A percentile compares a stretch with the other conserved stretches of the same genome.
phyloP scores from a whole-genome alignment of 2,797 vertebrate genomes.

The Bovichtus variegatus region DNA sequence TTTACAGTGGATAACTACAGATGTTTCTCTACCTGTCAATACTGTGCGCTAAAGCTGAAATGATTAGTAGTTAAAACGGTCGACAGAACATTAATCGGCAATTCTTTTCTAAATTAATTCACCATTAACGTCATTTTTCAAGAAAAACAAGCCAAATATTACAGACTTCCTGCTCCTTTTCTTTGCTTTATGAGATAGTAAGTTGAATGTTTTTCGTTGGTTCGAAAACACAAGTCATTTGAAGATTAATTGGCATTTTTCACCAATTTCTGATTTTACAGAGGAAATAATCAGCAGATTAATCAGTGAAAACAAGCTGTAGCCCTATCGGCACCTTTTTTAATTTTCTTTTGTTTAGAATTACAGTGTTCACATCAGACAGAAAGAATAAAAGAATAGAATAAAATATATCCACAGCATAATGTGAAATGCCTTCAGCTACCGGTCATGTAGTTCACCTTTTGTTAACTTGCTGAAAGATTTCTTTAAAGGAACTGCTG shows the following conservation, averaged over 20 bases:
- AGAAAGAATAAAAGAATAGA: neutral
- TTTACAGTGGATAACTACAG: neutral
- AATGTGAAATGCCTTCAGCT: neutral
- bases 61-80: neutral
- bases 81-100: neutral
- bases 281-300: neutral
- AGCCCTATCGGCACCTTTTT: neutral
- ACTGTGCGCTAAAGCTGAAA: neutral
- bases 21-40: slow-evolving; percentile 10
- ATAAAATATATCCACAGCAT: neutral
- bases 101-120: neutral
- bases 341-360: slow-evolving; percentile 11
- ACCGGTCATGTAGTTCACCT: neutral
- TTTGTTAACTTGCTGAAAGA: neutral
- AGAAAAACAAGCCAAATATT: neutral
- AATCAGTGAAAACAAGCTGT: neutral
- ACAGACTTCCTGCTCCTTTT: neutral
- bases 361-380: neutral
- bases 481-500: neutral
- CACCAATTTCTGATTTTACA: neutral
- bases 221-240: neutral
- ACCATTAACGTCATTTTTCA: neutral
- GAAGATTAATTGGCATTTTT: neutral
- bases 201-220: neutral
- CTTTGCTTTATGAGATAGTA: neutral